Evolutionary conservation across 2,888 invertebrate species (phyloP).

Genomic region (Aethes cnicana): DNA sequence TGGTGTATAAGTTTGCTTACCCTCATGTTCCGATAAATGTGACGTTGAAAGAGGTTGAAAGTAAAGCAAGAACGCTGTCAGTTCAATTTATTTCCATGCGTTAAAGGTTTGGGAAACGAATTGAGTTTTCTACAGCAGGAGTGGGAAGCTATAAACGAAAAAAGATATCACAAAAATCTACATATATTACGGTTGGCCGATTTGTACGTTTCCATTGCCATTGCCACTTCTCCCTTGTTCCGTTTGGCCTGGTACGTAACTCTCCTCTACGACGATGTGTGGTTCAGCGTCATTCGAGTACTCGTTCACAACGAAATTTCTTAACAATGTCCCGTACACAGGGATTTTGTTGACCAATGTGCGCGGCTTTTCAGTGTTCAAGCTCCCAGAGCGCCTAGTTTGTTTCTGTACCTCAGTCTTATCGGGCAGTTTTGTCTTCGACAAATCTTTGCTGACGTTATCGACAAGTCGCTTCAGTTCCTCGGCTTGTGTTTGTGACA

Average conservation of each 20-base stretch:
- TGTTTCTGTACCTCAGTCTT: constrained; percentile 47
- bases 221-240: neutral
- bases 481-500: constrained; percentile 46
- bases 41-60: too few relatives aligned
- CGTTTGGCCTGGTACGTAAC: constrained; percentile 16
- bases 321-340: constrained; percentile 54
- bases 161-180: too few relatives aligned
- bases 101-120: too few relatives aligned
- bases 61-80: too few relatives aligned
- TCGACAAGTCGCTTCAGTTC: constrained; percentile 50
- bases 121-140: too few relatives aligned
- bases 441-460: constrained; percentile 41
- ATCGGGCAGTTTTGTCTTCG: constrained; percentile 51
- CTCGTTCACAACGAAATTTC: constrained; percentile 47
- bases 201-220: too few relatives aligned
- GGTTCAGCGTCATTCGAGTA: constrained; percentile 46
- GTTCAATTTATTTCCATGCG: too few relatives aligned
- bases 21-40: too few relatives aligned
- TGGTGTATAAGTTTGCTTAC: too few relatives aligned
- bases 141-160: too few relatives aligned
- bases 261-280: constrained; percentile 46
- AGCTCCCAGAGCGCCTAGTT: constrained; percentile 37
- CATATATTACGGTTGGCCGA: too few relatives aligned
- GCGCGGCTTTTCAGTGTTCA: constrained; percentile 42
- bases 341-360: constrained; percentile 52